These are phyloP conservation scores for Hydractinia symbiolongicarpus DNA, from an alignment of 30 jellyfish, hydroid and myxozoan genomes.

Conservation along the genomic window DNA sequence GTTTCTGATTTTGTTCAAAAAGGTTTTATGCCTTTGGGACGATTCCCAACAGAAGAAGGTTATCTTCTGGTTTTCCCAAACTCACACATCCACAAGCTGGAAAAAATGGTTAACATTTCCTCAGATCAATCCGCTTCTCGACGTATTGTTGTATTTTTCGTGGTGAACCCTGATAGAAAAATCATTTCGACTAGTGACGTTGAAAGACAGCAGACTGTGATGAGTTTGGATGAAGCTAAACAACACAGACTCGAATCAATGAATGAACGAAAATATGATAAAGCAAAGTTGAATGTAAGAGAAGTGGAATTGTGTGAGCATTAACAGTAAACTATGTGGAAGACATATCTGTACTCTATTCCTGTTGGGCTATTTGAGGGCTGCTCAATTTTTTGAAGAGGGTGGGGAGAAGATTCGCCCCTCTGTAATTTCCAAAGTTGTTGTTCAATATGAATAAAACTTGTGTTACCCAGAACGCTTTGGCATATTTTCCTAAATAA, in stretches of 20 bases:
- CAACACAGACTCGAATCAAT: slow-evolving; percentile 54
- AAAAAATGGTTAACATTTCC: slow-evolving; percentile 40
- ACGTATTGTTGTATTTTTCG: slow-evolving; percentile 60
- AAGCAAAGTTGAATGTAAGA: slow-evolving; percentile 47
- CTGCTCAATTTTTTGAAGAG: too few relatives aligned
- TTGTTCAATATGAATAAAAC: too few relatives aligned
- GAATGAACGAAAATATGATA: slow-evolving; percentile 66
- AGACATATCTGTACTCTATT: not conserved
- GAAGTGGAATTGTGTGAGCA: slow-evolving; percentile 71
- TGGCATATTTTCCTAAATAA: too few relatives aligned
- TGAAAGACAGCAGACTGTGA: slow-evolving; percentile 50
- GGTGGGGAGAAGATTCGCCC: too few relatives aligned
- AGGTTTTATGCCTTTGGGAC: slow-evolving; percentile 62
- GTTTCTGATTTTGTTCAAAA: slow-evolving; percentile 34
- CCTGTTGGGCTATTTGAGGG: too few relatives aligned
- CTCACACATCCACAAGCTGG: slow-evolving; percentile 62
- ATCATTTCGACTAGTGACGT: slow-evolving; percentile 63
- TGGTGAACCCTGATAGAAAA: slow-evolving; percentile 58
- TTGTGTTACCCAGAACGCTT: too few relatives aligned
- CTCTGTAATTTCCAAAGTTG: too few relatives aligned
- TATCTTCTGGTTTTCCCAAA: slow-evolving; percentile 58
- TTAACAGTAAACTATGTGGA: not conserved
- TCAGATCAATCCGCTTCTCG: slow-evolving; percentile 42
- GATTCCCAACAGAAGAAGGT: slow-evolving; percentile 59
- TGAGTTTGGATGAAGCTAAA: slow-evolving; percentile 29